Conservation (phyloP, 2,888 invertebrate species). For the Apocheima hispidaria region DNA sequence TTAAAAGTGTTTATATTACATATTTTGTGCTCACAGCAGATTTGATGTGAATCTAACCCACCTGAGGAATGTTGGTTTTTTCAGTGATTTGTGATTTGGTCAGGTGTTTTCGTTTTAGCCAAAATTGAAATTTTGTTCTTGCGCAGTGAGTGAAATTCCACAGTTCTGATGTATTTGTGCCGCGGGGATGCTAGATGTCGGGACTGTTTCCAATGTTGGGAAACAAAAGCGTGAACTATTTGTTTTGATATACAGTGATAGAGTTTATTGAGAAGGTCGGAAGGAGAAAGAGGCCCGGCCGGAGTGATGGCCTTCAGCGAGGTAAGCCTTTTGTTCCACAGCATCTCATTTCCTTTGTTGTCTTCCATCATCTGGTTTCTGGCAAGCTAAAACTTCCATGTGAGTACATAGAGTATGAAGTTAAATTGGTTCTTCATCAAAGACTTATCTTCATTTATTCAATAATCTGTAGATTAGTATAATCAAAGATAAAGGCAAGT, state of each 20-base stretch:
- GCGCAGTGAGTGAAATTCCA: conserved; percentile 84
- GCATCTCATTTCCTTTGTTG: conserved; percentile 42
- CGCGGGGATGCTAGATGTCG: conserved; percentile 84
- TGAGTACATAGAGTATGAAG: conserved; percentile 6
- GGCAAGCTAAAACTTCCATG: conserved; percentile 21
- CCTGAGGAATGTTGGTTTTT: conserved; percentile 89
- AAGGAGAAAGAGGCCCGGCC: conserved; percentile 84
- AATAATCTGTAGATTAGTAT: conserved; percentile 28
- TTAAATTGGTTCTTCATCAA: conserved; percentile 2
- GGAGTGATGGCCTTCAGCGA: conserved; percentile 92
- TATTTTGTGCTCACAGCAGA: conserved; percentile 57
- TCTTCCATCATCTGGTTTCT: conserved; percentile 18
- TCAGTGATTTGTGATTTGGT: conserved; percentile 87
- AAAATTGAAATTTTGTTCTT: conserved; percentile 84
- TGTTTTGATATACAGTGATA: conserved; percentile 83
- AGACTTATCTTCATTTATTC: conserved; percentile 15
- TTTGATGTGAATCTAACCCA: conserved; percentile 83
- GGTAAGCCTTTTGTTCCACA: conserved; percentile 81
- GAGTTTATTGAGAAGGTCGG: conserved; percentile 82
- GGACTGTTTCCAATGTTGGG: conserved; percentile 84
- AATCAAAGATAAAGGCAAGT: conserved; percentile 25
- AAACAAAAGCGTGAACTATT: conserved; percentile 85
- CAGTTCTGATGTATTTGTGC: conserved; percentile 84
- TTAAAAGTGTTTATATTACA: conserved; percentile 63
- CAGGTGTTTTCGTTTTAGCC: conserved; percentile 85